A percentile compares a stretch with the other conserved stretches of the same genome.
Conservation (phyloP, 2,888 invertebrate species). For the Trileptium ribeirensis region DNA sequence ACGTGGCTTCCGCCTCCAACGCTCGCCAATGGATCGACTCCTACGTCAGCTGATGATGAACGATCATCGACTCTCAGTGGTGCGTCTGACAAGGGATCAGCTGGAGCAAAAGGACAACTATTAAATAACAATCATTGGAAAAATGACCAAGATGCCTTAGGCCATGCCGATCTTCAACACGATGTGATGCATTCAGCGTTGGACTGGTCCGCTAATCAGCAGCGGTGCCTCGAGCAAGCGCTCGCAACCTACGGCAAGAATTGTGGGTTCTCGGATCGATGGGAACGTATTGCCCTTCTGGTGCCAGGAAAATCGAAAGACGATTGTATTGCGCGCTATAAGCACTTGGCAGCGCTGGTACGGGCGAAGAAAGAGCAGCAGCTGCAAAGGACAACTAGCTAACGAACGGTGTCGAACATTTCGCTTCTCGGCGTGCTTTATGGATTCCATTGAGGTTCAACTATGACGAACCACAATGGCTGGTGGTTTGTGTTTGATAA, state of each 20-base stretch:
- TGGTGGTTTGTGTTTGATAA: too few species aligned
- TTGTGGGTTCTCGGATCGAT: neutral
- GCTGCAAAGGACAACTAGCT: too few species aligned
- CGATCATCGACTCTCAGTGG: neutral
- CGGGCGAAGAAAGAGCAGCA: neutral
- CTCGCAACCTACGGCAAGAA: neutral
- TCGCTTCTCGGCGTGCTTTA: too few species aligned
- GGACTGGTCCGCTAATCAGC: neutral
- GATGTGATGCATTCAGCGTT: neutral
- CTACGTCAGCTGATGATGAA: neutral
- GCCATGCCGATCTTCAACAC: neutral
- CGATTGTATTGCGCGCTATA: neutral
- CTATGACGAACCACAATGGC: too few species aligned
- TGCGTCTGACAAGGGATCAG: neutral
- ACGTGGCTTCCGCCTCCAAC: neutral
- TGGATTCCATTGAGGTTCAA: too few species aligned
- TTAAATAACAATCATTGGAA: too few species aligned
- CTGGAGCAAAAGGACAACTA: too few species aligned
- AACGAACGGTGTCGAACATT: too few species aligned
- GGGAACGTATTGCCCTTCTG: slow-evolving; percentile 1
- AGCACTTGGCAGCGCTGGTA: neutral
- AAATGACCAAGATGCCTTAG: neutral
- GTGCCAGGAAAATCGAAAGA: slow-evolving; percentile 2
- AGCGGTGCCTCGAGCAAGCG: neutral
- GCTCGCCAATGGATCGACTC: too few species aligned